Evolutionary conservation across 2,797 vertebrate species (phyloP).

Genomic region (Rhadinocentrus ornatus): DNA sequence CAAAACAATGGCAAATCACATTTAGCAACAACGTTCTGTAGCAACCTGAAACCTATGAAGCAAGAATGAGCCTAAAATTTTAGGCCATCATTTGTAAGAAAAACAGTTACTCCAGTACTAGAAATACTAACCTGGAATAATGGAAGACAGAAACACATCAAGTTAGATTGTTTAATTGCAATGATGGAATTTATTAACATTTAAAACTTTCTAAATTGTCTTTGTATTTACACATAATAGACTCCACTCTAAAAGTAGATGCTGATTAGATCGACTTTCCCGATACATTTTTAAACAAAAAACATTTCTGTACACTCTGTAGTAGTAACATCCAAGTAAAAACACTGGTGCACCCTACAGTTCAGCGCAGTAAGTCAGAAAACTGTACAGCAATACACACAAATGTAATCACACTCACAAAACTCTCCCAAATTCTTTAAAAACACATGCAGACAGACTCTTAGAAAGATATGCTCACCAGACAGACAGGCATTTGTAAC

Average conservation of each 20-base stretch:
- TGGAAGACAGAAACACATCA: not conserved
- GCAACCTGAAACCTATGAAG: too few species aligned
- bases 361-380: slow-evolving; percentile 9
- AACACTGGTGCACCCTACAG: slow-evolving; percentile 24
- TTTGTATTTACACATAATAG: slow-evolving; percentile 46
- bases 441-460: not conserved
- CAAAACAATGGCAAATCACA: too few species aligned
- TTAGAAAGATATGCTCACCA: not conserved
- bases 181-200: slow-evolving; percentile 21
- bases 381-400: slow-evolving; percentile 21
- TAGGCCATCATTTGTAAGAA: too few species aligned
- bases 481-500: not conserved
- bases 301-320: slow-evolving; percentile 4
- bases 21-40: too few species aligned
- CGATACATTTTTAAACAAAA: too few species aligned
- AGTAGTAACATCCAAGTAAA: slow-evolving; percentile 9
- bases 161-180: slow-evolving; percentile 4
- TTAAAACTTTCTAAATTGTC: slow-evolving; percentile 7
- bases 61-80: too few species aligned
- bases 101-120: not conserved
- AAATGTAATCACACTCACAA: not conserved
- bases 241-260: slow-evolving; percentile 9
- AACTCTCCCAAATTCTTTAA: not conserved
- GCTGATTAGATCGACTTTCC: not conserved
- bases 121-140: not conserved